These are phyloP conservation scores for Papilio machaon DNA, from an alignment of 1,140 invertebrate genomes.

Conservation along the genomic window DNA sequence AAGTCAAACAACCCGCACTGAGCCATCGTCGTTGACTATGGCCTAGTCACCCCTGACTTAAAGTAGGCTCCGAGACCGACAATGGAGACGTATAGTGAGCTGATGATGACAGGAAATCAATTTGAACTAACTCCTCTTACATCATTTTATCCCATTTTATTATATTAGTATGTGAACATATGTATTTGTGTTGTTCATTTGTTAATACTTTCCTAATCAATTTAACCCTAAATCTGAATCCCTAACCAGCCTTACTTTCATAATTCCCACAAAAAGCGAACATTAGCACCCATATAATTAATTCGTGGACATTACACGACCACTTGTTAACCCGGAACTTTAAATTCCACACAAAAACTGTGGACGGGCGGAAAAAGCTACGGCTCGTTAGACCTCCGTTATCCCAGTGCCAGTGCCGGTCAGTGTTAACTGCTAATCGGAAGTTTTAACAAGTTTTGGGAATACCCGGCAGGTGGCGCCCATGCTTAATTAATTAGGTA, in stretches of 20 bases:
- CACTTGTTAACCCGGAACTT: slow-evolving; percentile 23
- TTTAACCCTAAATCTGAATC: not conserved
- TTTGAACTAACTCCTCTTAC: no score
- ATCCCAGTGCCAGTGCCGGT: not conserved
- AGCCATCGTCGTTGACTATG: no score
- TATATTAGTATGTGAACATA: no score
- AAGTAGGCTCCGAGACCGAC: no score
- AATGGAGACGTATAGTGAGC: no score
- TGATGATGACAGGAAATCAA: no score
- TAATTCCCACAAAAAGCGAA: not conserved
- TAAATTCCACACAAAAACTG: slow-evolving; percentile 13
- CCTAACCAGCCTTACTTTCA: not conserved
- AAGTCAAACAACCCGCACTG: no score
- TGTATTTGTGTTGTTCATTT: no score
- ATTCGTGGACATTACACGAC: not conserved
- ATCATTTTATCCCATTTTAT: no score
- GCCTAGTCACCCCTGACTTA: no score
- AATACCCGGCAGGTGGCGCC: not conserved
- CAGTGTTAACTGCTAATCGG: slow-evolving; percentile 34
- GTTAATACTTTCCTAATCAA: not conserved
- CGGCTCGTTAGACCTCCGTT: slow-evolving; percentile 2
- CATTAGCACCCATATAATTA: slow-evolving; percentile 26
- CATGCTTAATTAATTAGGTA: slow-evolving; percentile 20
- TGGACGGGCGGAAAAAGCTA: slow-evolving; percentile 10
- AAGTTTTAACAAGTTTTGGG: slow-evolving; percentile 21